phyloP scores from a whole-genome alignment of 2,797 vertebrate species.

The Macropus fuliginosus region DNA sequence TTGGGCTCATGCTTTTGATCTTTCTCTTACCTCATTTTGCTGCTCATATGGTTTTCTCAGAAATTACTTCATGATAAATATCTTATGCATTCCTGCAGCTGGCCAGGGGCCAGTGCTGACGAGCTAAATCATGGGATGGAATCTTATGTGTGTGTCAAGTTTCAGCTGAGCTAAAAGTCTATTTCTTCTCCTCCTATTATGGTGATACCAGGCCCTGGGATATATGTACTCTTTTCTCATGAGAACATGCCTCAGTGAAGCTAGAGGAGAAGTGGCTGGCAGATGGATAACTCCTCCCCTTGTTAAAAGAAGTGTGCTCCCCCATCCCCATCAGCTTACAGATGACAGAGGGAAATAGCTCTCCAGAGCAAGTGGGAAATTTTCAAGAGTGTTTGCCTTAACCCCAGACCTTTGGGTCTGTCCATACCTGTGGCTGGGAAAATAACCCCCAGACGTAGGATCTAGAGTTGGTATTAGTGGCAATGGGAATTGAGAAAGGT shows the following conservation, averaged over 20 bases:
- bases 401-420: constrained; percentile 41
- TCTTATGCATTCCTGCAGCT: constrained; percentile 72
- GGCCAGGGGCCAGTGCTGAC: constrained; percentile 67
- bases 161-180: constrained; percentile 69
- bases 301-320: constrained; percentile 66
- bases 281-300: constrained; percentile 64
- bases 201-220: constrained; percentile 71
- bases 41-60: neutral
- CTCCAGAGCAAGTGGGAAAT: constrained; percentile 33
- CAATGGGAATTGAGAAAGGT: neutral
- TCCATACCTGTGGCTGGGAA: constrained; percentile 1
- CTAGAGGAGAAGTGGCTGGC: constrained; percentile 53
- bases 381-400: constrained; percentile 49
- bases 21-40: neutral
- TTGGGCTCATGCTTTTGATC: neutral
- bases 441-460: neutral
- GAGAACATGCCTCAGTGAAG: constrained; percentile 73
- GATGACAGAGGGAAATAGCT: constrained; percentile 34
- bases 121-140: constrained; percentile 72
- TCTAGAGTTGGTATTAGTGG: neutral
- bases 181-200: constrained; percentile 78
- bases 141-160: constrained; percentile 71
- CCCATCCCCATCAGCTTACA: constrained; percentile 29
- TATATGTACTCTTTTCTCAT: constrained; percentile 75
- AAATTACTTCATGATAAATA: constrained; percentile 70